Evolutionary conservation across 2,797 vertebrate species (phyloP).

Genomic region (Erpetoichthys calabaricus): DNA sequence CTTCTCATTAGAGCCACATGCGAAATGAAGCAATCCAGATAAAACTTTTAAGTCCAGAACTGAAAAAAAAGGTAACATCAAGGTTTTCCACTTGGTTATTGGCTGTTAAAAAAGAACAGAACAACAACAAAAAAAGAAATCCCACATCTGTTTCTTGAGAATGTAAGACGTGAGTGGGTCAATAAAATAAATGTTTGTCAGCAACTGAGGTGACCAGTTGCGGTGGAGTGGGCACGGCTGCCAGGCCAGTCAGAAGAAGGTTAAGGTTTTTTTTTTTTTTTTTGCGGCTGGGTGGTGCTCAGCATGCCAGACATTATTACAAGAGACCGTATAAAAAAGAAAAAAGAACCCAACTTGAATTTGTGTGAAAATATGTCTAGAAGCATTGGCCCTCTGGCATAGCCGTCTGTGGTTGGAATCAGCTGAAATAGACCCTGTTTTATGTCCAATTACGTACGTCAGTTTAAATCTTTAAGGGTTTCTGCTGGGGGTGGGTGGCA

Average conservation of each 20-base stretch:
- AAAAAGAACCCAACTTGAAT: background rate
- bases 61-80: background rate
- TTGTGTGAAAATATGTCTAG: background rate
- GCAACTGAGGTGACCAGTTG: constrained; percentile 6
- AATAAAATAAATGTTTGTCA: constrained; percentile 9
- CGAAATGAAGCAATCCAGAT: too few species aligned
- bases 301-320: constrained; percentile 8
- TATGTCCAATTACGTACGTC: background rate
- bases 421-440: background rate
- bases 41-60: background rate
- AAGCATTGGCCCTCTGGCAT: constrained; percentile 1
- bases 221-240: constrained; percentile 4
- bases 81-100: constrained; percentile 1
- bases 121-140: background rate
- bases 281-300: constrained; percentile 10
- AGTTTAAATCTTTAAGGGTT: too few species aligned
- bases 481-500: too few species aligned
- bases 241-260: constrained; percentile 10
- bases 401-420: constrained; percentile 4
- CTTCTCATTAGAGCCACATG: too few species aligned
- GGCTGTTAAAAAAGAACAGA: background rate
- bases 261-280: constrained; percentile 10
- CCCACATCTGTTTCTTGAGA: background rate
- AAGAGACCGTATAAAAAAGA: constrained; percentile 5
- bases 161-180: constrained; percentile 6